Conservation (phyloP, 1,140 invertebrate genomes). For the Orchesella cincta region DNA sequence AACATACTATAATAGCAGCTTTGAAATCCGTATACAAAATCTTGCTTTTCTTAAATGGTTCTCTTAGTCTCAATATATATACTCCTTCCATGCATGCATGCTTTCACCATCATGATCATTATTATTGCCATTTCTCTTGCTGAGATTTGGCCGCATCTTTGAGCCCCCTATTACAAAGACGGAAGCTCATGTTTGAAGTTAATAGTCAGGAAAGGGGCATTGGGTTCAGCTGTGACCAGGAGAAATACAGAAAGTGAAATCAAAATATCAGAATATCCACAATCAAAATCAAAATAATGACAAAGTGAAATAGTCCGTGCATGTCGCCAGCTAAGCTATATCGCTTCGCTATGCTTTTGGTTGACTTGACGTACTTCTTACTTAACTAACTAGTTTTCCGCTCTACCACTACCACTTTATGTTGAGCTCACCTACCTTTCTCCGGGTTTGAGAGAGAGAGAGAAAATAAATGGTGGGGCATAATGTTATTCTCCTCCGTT, state of each 20-base stretch:
- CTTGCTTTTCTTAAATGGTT: background rate
- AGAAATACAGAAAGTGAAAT: background rate
- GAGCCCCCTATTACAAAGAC: background rate
- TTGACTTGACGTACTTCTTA: background rate
- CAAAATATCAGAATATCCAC: slow-evolving; percentile 26
- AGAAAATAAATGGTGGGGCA: slow-evolving; percentile 22
- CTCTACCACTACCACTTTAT: background rate
- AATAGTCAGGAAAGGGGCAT: slow-evolving; percentile 25
- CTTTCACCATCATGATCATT: background rate
- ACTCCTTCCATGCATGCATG: background rate
- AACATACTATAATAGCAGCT: too few relatives aligned
- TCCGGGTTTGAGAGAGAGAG: background rate
- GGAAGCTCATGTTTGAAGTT: slow-evolving; percentile 7
- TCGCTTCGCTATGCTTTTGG: too few relatives aligned
- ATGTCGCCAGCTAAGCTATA: too few relatives aligned
- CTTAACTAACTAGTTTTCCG: background rate
- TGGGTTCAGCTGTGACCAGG: slow-evolving; percentile 25
- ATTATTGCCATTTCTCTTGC: too few relatives aligned
- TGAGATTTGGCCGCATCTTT: too few relatives aligned
- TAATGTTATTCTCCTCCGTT: background rate
- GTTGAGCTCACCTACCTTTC: background rate
- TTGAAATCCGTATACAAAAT: background rate
- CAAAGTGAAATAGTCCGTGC: slow-evolving; percentile 26
- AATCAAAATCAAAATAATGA: slow-evolving; percentile 29
- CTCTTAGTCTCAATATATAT: background rate